A percentile compares a stretch with the other conserved stretches of the same genome.
phyloP scores from a whole-genome alignment of 2,113 vertebrate species.

The Neotoma lepida region DNA sequence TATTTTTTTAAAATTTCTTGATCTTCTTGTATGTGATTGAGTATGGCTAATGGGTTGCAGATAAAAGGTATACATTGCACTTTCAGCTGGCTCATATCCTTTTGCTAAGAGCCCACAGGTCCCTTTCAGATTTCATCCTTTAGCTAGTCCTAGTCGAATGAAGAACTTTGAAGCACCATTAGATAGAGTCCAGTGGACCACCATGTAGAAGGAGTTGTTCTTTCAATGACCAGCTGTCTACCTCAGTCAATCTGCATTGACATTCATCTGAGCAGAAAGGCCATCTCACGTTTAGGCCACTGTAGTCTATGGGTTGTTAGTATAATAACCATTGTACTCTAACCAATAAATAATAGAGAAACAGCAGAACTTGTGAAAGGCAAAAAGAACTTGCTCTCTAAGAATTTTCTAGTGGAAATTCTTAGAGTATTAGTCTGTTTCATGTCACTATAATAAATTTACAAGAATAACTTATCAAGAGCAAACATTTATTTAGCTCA shows the following conservation, averaged over 20 bases:
- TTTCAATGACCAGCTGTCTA: not conserved
- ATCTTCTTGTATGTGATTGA: not conserved
- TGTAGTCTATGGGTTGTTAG: not conserved
- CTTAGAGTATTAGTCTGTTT: not conserved
- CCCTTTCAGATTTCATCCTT: not conserved
- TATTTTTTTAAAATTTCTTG: not conserved
- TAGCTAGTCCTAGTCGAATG: not conserved
- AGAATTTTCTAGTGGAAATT: not conserved
- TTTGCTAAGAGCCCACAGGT: not conserved
- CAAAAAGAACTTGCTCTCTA: not conserved
- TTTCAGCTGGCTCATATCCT: not conserved
- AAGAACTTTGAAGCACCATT: not conserved
- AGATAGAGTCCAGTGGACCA: not conserved
- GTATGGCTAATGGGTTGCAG: not conserved
- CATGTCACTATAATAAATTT: not conserved
- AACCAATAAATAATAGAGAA: not conserved
- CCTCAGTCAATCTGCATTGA: not conserved
- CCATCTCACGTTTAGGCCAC: not conserved
- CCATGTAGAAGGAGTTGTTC: not conserved
- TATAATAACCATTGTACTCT: not conserved
- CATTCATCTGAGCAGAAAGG: not conserved
- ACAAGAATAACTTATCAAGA: not conserved
- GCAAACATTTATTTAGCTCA: not conserved
- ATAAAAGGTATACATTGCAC: not conserved
- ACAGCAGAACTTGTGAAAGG: not conserved